phyloP scores from a whole-genome alignment of 2,113 vertebrate species.

The Oreochromis spilurus region DNA sequence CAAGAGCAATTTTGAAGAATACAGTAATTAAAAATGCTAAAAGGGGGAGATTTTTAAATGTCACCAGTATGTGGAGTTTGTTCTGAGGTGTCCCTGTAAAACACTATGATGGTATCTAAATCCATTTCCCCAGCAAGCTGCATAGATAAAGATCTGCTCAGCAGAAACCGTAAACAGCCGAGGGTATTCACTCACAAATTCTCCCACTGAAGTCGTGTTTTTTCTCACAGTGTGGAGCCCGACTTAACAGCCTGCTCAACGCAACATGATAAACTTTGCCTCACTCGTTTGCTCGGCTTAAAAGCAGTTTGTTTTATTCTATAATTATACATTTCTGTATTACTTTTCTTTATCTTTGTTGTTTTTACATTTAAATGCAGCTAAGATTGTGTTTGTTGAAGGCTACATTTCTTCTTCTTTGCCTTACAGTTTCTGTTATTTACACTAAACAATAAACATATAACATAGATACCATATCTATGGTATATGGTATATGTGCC shows the following conservation, averaged over 20 bases:
- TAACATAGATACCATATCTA: neutral
- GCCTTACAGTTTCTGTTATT: neutral
- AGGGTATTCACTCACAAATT: constrained; percentile 14
- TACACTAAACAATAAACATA: neutral
- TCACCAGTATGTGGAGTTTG: neutral
- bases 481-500: neutral
- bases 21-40: neutral
- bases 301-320: neutral
- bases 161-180: neutral
- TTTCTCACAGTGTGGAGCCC: neutral
- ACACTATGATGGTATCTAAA: neutral
- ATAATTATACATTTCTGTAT: neutral
- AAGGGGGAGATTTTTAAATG: neutral
- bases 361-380: neutral
- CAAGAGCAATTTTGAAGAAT: neutral
- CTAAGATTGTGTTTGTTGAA: neutral
- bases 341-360: neutral
- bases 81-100: neutral
- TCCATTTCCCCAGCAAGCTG: neutral
- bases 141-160: constrained; percentile 35
- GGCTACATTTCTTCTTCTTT: neutral
- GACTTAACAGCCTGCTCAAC: neutral
- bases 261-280: neutral
- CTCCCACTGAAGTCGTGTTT: neutral
- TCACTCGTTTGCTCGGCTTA: neutral